phyloP scores from a whole-genome alignment of 2,797 vertebrate species.

The Sebastes reedi region DNA sequence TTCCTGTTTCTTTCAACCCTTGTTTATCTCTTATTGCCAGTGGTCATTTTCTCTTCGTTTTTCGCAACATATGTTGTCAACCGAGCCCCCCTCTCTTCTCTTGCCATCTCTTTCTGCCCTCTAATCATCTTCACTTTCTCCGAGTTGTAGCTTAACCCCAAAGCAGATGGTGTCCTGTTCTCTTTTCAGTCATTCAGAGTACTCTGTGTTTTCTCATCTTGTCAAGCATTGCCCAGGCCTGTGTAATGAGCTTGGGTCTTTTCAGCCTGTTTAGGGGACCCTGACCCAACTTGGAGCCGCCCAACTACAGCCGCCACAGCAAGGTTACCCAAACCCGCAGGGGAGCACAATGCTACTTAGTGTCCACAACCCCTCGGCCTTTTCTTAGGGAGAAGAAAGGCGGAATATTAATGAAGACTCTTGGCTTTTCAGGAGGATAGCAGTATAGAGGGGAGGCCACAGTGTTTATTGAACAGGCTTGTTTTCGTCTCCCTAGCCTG shows the following conservation, averaged over 20 bases:
- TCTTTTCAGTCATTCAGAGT: slow-evolving; percentile 84
- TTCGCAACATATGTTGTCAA: slow-evolving; percentile 42
- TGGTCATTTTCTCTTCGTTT: slow-evolving; percentile 50
- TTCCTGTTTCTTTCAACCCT: slow-evolving; percentile 16
- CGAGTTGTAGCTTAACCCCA: slow-evolving; percentile 53
- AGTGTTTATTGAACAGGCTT: slow-evolving; percentile 77
- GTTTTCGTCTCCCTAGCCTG: slow-evolving; percentile 68
- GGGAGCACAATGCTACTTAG: slow-evolving; percentile 77
- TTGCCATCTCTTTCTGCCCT: slow-evolving; percentile 44
- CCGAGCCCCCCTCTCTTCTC: slow-evolving; percentile 30
- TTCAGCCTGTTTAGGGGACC: slow-evolving; percentile 81
- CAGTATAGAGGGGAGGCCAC: slow-evolving; percentile 65
- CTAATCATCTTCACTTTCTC: slow-evolving; percentile 58
- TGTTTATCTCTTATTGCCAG: slow-evolving; percentile 23
- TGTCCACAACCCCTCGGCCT: slow-evolving; percentile 62
- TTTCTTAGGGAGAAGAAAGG: slow-evolving; percentile 74
- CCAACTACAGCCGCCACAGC: slow-evolving; percentile 73
- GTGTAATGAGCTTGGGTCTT: slow-evolving; percentile 88
- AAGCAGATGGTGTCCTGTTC: slow-evolving; percentile 86
- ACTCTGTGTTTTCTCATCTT: slow-evolving; percentile 86
- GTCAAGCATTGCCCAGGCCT: slow-evolving; percentile 84
- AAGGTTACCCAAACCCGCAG: slow-evolving; percentile 79
- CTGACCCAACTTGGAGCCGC: slow-evolving; percentile 81
- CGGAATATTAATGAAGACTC: slow-evolving; percentile 82
- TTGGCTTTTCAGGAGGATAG: slow-evolving; percentile 71